phyloP scores from a whole-genome alignment of 2,113 vertebrate genomes.

The Corythornis madagascariensis region DNA sequence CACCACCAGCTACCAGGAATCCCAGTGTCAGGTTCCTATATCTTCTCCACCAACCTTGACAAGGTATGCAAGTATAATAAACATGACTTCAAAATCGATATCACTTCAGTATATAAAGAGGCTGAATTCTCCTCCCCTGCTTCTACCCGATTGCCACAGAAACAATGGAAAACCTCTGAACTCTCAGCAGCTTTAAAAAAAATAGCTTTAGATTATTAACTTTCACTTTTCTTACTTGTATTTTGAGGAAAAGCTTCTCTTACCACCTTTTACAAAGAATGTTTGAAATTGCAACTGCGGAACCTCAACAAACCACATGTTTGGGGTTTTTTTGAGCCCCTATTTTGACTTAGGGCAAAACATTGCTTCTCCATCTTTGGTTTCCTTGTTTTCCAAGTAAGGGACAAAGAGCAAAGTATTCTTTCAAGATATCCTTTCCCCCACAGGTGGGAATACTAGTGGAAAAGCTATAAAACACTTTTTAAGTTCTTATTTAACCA shows the following conservation, averaged over 20 bases:
- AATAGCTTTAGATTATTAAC: background rate
- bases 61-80: background rate
- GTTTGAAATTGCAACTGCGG: background rate
- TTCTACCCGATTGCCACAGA: background rate
- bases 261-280: background rate
- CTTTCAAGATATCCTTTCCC: background rate
- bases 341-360: background rate
- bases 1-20: background rate
- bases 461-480: background rate
- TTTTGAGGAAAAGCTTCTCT: background rate
- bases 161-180: background rate
- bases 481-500: background rate
- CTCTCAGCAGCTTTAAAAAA: background rate
- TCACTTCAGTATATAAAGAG: background rate
- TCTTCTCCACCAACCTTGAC: background rate
- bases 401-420: background rate
- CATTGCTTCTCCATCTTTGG: background rate
- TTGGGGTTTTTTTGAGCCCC: background rate
- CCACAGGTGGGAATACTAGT: rapidly evolving
- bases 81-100: background rate
- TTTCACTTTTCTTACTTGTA: background rate
- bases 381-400: background rate
- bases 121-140: background rate
- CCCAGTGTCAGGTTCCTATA: background rate
- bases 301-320: background rate